These are phyloP conservation scores for Ceratina calcarata DNA, from an alignment of 1,140 invertebrate species.

Conservation along the genomic window DNA sequence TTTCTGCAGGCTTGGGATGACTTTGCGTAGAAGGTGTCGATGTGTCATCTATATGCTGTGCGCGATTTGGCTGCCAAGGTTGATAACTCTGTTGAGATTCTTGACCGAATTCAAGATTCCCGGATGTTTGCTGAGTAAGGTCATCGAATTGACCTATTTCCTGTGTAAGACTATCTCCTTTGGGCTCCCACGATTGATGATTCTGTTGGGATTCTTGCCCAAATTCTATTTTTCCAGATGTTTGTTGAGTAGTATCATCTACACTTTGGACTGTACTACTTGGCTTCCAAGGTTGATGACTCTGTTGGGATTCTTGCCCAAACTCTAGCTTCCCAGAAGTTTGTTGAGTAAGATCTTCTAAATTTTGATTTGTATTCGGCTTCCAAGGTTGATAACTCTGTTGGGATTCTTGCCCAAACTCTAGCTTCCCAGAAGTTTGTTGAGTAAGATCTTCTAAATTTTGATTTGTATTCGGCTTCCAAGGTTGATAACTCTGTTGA, in stretches of 20 bases:
- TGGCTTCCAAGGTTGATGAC: background rate
- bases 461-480: background rate
- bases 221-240: slow-evolving; percentile 69
- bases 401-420: slow-evolving; percentile 72
- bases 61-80: slow-evolving; percentile 7
- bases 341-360: background rate
- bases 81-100: slow-evolving; percentile 37
- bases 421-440: slow-evolving; percentile 56
- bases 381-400: slow-evolving; percentile 10
- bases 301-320: slow-evolving; percentile 66
- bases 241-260: slow-evolving; percentile 56
- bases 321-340: slow-evolving; percentile 63
- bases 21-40: no score
- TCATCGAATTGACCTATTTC: background rate
- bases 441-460: slow-evolving; percentile 24
- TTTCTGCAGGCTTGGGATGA: slow-evolving; percentile 41
- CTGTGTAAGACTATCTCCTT: slow-evolving; percentile 9
- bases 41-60: no score
- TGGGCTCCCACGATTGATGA: slow-evolving; percentile 11
- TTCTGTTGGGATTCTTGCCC: slow-evolving; percentile 56
- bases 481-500: background rate
- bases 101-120: slow-evolving; percentile 29
- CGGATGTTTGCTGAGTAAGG: slow-evolving; percentile 35
- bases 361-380: background rate
- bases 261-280: slow-evolving; percentile 1